Evolutionary conservation across 2,113 vertebrate genomes (phyloP).

Genomic region (Proterorhinus semilunaris): DNA sequence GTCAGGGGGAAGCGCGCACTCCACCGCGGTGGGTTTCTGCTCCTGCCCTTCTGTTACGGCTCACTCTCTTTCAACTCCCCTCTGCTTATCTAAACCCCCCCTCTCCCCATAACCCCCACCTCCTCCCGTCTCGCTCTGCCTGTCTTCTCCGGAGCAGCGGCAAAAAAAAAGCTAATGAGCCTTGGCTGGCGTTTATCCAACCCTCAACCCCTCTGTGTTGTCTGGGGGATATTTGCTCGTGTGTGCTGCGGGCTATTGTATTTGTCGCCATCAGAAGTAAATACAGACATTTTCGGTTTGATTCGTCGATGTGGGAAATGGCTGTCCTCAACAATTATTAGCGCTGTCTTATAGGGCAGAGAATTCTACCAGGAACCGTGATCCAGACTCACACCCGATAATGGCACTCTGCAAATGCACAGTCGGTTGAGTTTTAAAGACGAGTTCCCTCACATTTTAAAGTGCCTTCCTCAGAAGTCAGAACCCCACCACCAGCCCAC

Average conservation of each 20-base stretch:
- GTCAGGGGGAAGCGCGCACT: slow-evolving; percentile 52
- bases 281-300: slow-evolving; percentile 18
- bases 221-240: slow-evolving; percentile 18
- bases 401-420: too few species aligned
- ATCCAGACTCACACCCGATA: too few species aligned
- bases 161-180: slow-evolving; percentile 69
- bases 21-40: slow-evolving; percentile 31
- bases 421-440: too few species aligned
- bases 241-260: slow-evolving; percentile 18
- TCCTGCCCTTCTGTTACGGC: slow-evolving; percentile 52
- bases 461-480: too few species aligned
- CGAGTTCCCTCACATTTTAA: too few species aligned
- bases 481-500: too few species aligned
- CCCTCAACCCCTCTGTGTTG: slow-evolving; percentile 47
- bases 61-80: slow-evolving; percentile 58
- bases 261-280: slow-evolving; percentile 39
- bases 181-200: slow-evolving; percentile 75
- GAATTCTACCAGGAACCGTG: too few species aligned
- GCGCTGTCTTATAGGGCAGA: too few species aligned
- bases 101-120: slow-evolving; percentile 14
- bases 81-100: slow-evolving; percentile 65
- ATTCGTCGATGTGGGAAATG: neutral
- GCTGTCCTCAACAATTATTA: neutral
- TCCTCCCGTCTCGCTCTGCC: slow-evolving; percentile 56
- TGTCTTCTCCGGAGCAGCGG: slow-evolving; percentile 68